A percentile compares a stretch with the other conserved stretches of the same genome.
Conservation (phyloP, 2,113 vertebrate genomes). For the Sigmodon hispidus region DNA sequence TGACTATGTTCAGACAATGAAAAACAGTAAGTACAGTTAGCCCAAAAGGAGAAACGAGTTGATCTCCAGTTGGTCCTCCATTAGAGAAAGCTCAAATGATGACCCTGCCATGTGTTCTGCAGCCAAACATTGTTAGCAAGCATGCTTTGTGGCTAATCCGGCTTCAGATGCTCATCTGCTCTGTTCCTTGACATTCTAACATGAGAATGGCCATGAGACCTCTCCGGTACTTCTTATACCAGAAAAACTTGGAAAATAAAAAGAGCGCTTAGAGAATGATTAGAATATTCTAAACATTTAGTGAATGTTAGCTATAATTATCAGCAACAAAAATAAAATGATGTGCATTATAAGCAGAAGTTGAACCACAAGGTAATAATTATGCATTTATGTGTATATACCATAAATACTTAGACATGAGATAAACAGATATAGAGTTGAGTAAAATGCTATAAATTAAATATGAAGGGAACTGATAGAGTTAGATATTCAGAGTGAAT, state of each 20-base stretch:
- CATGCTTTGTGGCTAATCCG: neutral
- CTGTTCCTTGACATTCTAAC: neutral
- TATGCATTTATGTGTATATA: neutral
- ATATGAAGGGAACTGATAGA: slow-evolving; percentile 41
- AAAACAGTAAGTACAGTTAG: neutral
- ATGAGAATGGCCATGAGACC: neutral
- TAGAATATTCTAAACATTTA: neutral
- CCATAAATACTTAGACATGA: neutral
- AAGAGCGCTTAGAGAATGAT: neutral
- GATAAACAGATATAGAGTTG: neutral
- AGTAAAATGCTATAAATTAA: slow-evolving; percentile 42
- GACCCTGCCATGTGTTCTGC: neutral
- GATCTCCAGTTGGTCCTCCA: neutral
- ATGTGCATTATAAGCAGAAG: neutral
- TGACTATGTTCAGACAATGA: neutral
- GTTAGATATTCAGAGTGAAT: neutral
- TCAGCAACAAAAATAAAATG: neutral
- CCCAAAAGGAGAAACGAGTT: neutral
- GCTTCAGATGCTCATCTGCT: neutral
- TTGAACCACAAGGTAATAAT: neutral
- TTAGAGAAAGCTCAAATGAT: neutral
- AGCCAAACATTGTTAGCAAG: neutral
- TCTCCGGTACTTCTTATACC: neutral
- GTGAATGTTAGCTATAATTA: neutral
- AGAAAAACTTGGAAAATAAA: neutral